These are phyloP conservation scores for Vanacampus margaritifer DNA, from an alignment of 2,113 vertebrate species.

Conservation along the genomic window DNA sequence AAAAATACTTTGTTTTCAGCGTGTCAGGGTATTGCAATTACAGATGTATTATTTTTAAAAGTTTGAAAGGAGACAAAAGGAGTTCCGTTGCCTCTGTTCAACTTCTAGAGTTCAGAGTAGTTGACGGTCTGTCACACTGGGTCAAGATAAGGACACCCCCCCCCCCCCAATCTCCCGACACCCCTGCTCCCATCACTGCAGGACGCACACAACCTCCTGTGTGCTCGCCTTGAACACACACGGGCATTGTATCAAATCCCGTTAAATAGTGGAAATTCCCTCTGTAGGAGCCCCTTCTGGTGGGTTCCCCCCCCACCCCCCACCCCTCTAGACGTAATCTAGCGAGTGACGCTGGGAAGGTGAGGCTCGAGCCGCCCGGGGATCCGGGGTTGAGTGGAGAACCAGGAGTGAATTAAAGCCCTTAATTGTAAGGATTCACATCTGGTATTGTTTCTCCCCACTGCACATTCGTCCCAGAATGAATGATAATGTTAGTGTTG, in stretches of 20 bases:
- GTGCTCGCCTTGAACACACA: slow-evolving; percentile 3
- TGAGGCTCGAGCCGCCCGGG: slow-evolving; percentile 21
- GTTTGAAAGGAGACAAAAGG: neutral
- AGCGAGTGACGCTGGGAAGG: slow-evolving; percentile 7
- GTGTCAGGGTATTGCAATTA: neutral
- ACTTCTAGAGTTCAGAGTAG: neutral
- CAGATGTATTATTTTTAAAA: neutral
- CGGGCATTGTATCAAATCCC: neutral
- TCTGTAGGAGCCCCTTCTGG: neutral
- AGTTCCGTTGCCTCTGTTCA: neutral
- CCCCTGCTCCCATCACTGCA: slow-evolving; percentile 22
- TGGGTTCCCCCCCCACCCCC: slow-evolving; percentile 1
- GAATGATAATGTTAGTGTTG: neutral
- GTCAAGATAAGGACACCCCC: slow-evolving; percentile 43
- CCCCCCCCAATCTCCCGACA: slow-evolving; percentile 10
- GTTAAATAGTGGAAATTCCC: neutral
- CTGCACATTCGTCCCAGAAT: neutral
- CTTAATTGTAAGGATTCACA: slow-evolving; percentile 4
- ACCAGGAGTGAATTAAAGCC: slow-evolving; percentile 20
- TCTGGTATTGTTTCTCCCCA: neutral
- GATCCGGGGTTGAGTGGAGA: slow-evolving; percentile 40
- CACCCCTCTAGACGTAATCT: neutral
- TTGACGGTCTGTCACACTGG: slow-evolving; percentile 17
- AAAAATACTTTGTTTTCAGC: no score
- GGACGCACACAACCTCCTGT: slow-evolving; percentile 9